Base-by-base conservation (phyloP, 2,797 vertebrate species). In the Argentina silus region DNA sequence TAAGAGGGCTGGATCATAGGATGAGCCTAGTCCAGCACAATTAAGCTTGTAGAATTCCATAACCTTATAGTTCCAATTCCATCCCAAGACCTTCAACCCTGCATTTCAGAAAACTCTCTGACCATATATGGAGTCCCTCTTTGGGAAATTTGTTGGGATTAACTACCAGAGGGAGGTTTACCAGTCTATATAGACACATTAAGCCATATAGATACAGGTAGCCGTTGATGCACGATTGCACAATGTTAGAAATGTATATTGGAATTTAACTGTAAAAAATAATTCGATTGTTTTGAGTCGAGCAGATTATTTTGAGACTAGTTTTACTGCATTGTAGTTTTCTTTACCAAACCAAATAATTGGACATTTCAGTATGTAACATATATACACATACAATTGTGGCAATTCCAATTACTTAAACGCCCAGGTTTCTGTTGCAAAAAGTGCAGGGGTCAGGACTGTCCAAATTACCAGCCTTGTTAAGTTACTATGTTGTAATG, bases 401-500 rank as follows among this genome's bases (percentile, higher is more conserved):
- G 51, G 61, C 63, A 11, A 7, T 56, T 57, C 36, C 55, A 47
- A 76, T 69, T 78, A 47, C 19, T 68, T 72, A 15, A 17, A 78
- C 10, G 78, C 15, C 27, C 27, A 7, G 62, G 14, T 51, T 66
- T 50, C 9, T 67, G 56, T 80, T 67, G 7, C 60, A 78, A 17
- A 68, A 51, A 77, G 21, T 53, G 69, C 68, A 67, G 77, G 56
- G 59, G 65, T 57, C 53, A 36, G 27, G 27, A 36, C 69, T 21
- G 44, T 17, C 56, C 19, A 27, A 27, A 43, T n/a, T 72, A 45
- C 51, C 61, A 77, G 63, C 78, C 57, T 17, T 50, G 42, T 72
- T 57, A 73, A 55, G 55, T 76, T 76, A 78, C 80, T 67, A 21
- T 80, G 77, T 82, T 73, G 70, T 79, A 76, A 78, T 72, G 70